phyloP scores from a whole-genome alignment of 1,140 invertebrate species.

The Eupristina koningsbergeri region DNA sequence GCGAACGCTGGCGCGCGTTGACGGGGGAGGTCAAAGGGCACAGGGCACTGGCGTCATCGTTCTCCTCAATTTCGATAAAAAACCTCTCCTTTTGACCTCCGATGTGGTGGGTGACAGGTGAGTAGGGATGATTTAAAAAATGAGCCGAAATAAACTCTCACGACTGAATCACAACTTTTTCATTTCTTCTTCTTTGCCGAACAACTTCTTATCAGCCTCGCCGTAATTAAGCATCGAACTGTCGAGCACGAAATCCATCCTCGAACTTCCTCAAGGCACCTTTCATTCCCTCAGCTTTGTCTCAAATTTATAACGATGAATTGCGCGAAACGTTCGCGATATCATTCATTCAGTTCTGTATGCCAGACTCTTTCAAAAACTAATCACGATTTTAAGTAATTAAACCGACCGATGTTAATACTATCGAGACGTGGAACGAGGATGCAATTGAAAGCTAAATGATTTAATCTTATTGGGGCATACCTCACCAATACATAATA shows the following conservation, averaged over 20 bases:
- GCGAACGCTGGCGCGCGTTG: too few relatives aligned
- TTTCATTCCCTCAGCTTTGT: neutral
- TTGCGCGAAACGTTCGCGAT: neutral
- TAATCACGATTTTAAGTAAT: neutral
- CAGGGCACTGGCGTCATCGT: neutral
- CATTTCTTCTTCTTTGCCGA: conserved; percentile 35
- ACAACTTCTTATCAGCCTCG: conserved; percentile 6
- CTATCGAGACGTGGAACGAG: neutral
- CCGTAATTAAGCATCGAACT: neutral
- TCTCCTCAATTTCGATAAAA: neutral
- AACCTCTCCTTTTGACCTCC: too few relatives aligned
- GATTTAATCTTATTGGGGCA: neutral
- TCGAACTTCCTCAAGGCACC: neutral
- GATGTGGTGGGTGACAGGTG: too few relatives aligned
- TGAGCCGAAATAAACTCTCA: neutral
- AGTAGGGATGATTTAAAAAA: neutral
- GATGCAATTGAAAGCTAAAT: neutral
- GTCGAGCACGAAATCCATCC: neutral
- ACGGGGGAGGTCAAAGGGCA: too few relatives aligned
- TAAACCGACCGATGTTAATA: neutral
- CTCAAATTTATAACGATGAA: neutral
- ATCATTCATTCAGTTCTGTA: neutral
- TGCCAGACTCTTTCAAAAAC: neutral
- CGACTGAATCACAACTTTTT: conserved; percentile 33
- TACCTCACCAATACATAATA: neutral